Evolutionary conservation across 2,888 invertebrate genomes (phyloP), one percentile per base, ranked within the genome.

Genomic region (Drosophila gaucha): DNA sequence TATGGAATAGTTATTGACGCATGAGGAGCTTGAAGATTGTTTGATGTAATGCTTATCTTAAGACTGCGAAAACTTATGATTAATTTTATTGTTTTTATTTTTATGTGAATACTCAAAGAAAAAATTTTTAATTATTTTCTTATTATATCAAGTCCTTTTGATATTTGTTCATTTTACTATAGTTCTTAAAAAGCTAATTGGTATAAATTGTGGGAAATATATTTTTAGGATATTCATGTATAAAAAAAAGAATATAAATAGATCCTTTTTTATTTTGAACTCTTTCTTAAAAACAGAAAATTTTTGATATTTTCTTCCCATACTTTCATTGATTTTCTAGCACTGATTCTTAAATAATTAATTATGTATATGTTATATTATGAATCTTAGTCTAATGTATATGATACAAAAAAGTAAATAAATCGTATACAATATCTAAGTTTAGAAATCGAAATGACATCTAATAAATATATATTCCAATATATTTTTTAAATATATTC

Each of bases 21-120:
- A 58, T 41, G 60, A 58, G 26, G 18, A n/a, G n/a, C n/a, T n/a
- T n/a, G n/a, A 30, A 30, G 30, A 30, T 9, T 46, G 20, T 28
- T 8, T 44, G 24, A 14, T n/a, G n/a, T n/a, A n/a, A n/a, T n/a
- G n/a, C n/a, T n/a, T n/a, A n/a, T n/a, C n/a, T n/a, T n/a, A n/a
- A 2, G 5, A 14, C 14, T n/a, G 41, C 24, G 41, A 41, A 14
- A 41, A 24, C 14, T 9, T 9, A 35, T 9, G 39, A 41, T 3
- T 14, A n/a, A n/a, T n/a, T n/a, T n/a, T n/a, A n/a, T 14, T n/a
- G 6, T 9, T 22, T 3, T 0, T 8, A 8, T n/a, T 39, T 1
- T 14, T 22, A n/a, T 2, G 28, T 22, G n/a, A 12, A 1, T 38
- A 20, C 20, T 38, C 6, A 20, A 38, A 38, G 1, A n/a, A 22